These are phyloP conservation scores for Notothenia coriiceps DNA, from an alignment of 2,113 vertebrate species.

Conservation along the genomic window DNA sequence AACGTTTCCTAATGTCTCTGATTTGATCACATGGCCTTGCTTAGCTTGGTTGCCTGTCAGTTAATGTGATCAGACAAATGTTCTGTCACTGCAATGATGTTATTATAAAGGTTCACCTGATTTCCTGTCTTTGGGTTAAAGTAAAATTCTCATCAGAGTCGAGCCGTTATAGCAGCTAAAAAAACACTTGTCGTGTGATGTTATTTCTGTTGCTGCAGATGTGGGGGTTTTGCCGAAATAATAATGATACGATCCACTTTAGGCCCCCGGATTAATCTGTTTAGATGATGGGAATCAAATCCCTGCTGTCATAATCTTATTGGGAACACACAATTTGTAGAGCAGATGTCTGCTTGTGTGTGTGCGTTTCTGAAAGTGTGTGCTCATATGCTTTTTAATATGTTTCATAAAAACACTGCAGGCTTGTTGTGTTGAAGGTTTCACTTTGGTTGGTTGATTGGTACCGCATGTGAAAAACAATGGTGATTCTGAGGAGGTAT, in stretches of 20 bases:
- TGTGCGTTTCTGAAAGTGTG: not conserved
- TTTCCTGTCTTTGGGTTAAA: constrained; percentile 5
- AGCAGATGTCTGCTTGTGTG: constrained; percentile 47
- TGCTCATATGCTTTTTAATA: constrained; percentile 26
- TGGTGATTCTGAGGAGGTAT: not conserved
- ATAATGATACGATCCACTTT: constrained; percentile 60
- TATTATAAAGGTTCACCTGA: not conserved
- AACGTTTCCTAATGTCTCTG: constrained; percentile 33
- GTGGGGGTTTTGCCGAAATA: constrained; percentile 50
- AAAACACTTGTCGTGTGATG: constrained; percentile 17
- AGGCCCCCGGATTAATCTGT: constrained; percentile 64
- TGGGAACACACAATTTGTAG: constrained; percentile 45
- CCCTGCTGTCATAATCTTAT: constrained; percentile 74
- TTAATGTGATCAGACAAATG: constrained; percentile 18
- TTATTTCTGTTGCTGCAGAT: constrained; percentile 47
- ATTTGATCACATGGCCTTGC: constrained; percentile 29
- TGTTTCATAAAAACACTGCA: not conserved
- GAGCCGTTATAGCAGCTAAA: constrained; percentile 39
- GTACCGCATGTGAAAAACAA: not conserved
- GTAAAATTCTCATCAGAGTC: not conserved
- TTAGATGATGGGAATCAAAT: constrained; percentile 72
- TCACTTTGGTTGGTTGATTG: not conserved
- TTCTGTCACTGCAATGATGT: not conserved
- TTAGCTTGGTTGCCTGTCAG: constrained; percentile 1
- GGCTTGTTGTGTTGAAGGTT: not conserved